Evolutionary conservation across 2,113 vertebrate species (phyloP).

Genomic region (Grammomys dolichurus): DNA sequence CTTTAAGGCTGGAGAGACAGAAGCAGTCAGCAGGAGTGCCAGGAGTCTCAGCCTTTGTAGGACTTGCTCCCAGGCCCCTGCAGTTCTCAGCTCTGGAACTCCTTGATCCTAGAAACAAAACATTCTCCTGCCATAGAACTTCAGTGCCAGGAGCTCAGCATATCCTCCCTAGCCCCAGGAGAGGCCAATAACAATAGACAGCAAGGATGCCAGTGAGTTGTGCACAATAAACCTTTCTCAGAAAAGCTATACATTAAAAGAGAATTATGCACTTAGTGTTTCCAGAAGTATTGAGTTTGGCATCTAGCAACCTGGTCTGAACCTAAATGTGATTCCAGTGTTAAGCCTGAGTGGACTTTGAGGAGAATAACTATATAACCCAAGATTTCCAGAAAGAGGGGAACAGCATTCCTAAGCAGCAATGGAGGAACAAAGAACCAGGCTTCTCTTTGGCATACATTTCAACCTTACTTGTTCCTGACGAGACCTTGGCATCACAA

Average conservation of each 20-base stretch:
- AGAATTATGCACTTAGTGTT: background rate
- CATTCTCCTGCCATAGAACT: slow-evolving; percentile 47
- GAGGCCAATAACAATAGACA: slow-evolving; percentile 1
- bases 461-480: background rate
- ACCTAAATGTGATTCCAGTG: background rate
- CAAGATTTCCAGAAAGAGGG: background rate
- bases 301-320: background rate
- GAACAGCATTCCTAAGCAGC: background rate
- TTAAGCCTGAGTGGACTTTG: background rate
- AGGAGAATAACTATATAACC: background rate
- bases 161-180: slow-evolving; percentile 20
- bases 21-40: slow-evolving; percentile 15
- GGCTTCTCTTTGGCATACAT: background rate
- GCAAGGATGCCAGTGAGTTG: slow-evolving; percentile 25
- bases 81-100: slow-evolving; percentile 65
- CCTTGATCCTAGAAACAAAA: slow-evolving; percentile 71
- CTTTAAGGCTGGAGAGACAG: slow-evolving; percentile 62
- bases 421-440: background rate
- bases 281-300: background rate
- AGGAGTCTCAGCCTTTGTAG: slow-evolving; percentile 62
- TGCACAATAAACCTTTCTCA: slow-evolving; percentile 45
- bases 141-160: slow-evolving; percentile 16
- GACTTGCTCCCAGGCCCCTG: slow-evolving; percentile 46
- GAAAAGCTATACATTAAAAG: background rate
- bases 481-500: background rate